These are phyloP conservation scores for Laodelphax striatellus DNA, from an alignment of 1,140 invertebrate species.

Conservation along the genomic window DNA sequence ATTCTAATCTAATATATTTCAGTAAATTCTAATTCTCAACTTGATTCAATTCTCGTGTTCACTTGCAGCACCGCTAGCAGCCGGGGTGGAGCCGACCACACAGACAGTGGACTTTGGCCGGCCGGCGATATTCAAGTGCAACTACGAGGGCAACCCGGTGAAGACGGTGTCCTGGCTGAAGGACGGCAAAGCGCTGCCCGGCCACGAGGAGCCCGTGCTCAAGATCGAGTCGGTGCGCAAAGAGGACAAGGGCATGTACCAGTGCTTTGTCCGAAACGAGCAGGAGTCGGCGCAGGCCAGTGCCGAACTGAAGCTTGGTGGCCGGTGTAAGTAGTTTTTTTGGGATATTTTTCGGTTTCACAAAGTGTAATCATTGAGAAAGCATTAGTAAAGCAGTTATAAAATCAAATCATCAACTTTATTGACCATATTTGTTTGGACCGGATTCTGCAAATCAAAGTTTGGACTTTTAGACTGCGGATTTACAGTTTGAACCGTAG, in stretches of 20 bases:
- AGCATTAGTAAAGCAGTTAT: no score
- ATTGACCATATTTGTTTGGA: no score
- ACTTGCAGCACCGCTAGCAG: slow-evolving; percentile 59
- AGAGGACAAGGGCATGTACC: slow-evolving; percentile 95
- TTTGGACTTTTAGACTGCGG: no score
- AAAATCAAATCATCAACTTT: no score
- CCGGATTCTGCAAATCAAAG: no score
- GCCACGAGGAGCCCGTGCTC: slow-evolving; percentile 58
- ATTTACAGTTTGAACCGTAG: no score
- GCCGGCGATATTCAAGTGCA: slow-evolving; percentile 79
- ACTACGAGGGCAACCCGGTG: slow-evolving; percentile 80
- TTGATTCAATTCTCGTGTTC: no score
- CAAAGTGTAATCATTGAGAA: no score
- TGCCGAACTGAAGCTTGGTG: slow-evolving; percentile 83
- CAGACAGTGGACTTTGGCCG: slow-evolving; percentile 89
- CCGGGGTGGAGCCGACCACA: slow-evolving; percentile 75
- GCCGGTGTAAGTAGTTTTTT: slow-evolving; percentile 55
- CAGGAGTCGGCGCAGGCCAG: slow-evolving; percentile 87
- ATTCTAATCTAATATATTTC: no score
- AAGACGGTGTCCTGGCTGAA: slow-evolving; percentile 86
- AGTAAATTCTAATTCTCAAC: no score
- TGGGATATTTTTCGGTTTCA: no score
- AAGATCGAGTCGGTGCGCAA: slow-evolving; percentile 83
- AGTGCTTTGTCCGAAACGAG: slow-evolving; percentile 89
- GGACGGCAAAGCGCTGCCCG: slow-evolving; percentile 72